phyloP scores from a whole-genome alignment of 1,140 invertebrate species.

The Diorhabda sublineata region DNA sequence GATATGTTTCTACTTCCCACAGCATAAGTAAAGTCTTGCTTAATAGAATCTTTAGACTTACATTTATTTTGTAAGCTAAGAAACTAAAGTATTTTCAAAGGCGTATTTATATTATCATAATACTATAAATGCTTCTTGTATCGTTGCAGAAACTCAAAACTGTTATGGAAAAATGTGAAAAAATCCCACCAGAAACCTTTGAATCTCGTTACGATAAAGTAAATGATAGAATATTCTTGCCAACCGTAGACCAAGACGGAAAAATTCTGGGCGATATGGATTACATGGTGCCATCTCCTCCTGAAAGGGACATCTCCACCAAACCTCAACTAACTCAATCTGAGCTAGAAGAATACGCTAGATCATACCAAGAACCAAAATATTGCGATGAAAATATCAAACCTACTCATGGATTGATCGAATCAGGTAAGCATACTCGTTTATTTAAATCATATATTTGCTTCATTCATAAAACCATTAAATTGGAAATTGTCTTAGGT shows the following conservation, averaged over 20 bases:
- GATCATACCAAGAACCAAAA: constrained; percentile 54
- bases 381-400: constrained; percentile 24
- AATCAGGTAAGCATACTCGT: constrained; percentile 17
- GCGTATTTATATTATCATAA: not conserved
- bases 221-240: constrained; percentile 51
- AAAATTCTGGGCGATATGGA: constrained; percentile 62
- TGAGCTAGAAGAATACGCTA: constrained; percentile 67
- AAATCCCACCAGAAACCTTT: constrained; percentile 62
- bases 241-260: constrained; percentile 63
- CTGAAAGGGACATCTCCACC: constrained; percentile 61
- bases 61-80: too few relatives aligned
- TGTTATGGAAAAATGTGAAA: constrained; percentile 71
- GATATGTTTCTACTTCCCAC: too few relatives aligned
- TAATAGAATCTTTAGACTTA: too few relatives aligned
- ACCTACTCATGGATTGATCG: constrained; percentile 21
- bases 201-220: constrained; percentile 51
- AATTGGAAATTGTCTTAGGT: constrained; percentile 26
- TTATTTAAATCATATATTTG: not conserved
- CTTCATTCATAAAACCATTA: not conserved
- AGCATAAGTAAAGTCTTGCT: too few relatives aligned
- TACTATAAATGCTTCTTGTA: constrained; percentile 12
- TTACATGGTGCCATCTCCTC: constrained; percentile 70
- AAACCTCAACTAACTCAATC: constrained; percentile 59
- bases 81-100: not conserved
- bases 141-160: constrained; percentile 61